A percentile compares a stretch with the other conserved stretches of the same genome.
Conservation (phyloP, 2,113 vertebrate species). For the Tursiops truncatus region DNA sequence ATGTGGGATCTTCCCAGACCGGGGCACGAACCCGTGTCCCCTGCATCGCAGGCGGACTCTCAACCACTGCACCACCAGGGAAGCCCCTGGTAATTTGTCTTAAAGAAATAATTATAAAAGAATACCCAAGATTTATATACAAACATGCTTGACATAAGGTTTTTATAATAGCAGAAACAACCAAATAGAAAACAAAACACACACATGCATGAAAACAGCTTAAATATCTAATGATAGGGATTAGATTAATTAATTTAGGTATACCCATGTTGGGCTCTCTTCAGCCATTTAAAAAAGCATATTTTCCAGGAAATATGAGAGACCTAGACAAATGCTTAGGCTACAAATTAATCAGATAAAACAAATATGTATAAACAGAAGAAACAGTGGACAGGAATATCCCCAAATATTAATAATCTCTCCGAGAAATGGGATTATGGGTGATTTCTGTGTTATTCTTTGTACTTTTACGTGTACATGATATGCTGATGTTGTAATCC, state of each 20-base stretch:
- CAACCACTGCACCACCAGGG: too few species aligned
- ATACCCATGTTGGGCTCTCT: not conserved
- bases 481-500: not conserved
- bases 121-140: not conserved
- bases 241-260: slow-evolving; percentile 11
- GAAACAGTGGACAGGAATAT: not conserved
- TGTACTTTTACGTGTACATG: not conserved
- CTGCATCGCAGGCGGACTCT: too few species aligned
- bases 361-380: not conserved
- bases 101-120: not conserved
- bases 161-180: slow-evolving; percentile 28
- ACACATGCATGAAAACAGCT: not conserved
- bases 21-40: too few species aligned
- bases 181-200: not conserved
- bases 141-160: not conserved
- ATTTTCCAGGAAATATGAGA: slow-evolving; percentile 43
- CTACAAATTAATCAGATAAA: not conserved
- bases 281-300: not conserved
- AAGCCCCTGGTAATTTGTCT: not conserved
- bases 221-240: not conserved
- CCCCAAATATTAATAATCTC: not conserved
- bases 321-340: not conserved
- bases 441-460: not conserved
- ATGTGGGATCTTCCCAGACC: too few species aligned
- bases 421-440: not conserved